phyloP scores from a whole-genome alignment of 35 echinoderm and acorn worm genomes.

The Apostichopus californicus region DNA sequence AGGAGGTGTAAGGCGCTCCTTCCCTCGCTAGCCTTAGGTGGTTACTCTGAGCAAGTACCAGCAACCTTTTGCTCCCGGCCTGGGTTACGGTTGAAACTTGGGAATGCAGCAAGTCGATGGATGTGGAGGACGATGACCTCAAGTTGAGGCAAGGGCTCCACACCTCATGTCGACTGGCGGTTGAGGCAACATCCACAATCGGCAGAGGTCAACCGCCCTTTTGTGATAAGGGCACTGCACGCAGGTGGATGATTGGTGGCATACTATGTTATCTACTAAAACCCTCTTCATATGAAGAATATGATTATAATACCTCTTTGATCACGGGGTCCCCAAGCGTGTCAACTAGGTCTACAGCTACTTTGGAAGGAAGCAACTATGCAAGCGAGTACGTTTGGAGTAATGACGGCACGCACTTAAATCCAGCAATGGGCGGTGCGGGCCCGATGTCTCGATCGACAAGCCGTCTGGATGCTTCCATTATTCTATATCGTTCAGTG shows the following conservation, averaged over 20 bases:
- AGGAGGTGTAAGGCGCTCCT: conserved; percentile 16
- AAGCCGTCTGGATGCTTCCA: too few species aligned
- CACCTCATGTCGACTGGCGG: neutral
- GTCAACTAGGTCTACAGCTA: too few species aligned
- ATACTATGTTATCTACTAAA: neutral
- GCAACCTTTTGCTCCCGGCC: neutral
- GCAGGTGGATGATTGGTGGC: conserved; percentile 11
- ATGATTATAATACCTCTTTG: too few species aligned
- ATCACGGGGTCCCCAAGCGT: too few species aligned
- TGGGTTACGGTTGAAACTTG: conserved; percentile 14
- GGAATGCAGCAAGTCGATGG: conserved; percentile 2
- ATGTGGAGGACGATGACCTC: conserved; percentile 12
- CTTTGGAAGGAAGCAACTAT: too few species aligned
- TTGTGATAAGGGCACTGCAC: neutral
- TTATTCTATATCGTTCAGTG: too few species aligned
- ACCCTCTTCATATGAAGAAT: too few species aligned
- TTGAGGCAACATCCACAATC: neutral
- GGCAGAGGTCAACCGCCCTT: conserved; percentile 12
- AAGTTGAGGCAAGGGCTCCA: neutral
- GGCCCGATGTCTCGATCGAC: too few species aligned
- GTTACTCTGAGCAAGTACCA: conserved; percentile 7
- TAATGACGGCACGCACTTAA: too few species aligned
- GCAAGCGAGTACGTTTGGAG: too few species aligned
- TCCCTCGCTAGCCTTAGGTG: conserved; percentile 8
- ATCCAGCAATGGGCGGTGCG: too few species aligned